Percentiles rank a stretch among this genome's conserved stretches.
These are phyloP conservation scores for Falco berigora DNA, from an alignment of 2,797 vertebrate genomes.

Conservation along the genomic window DNA sequence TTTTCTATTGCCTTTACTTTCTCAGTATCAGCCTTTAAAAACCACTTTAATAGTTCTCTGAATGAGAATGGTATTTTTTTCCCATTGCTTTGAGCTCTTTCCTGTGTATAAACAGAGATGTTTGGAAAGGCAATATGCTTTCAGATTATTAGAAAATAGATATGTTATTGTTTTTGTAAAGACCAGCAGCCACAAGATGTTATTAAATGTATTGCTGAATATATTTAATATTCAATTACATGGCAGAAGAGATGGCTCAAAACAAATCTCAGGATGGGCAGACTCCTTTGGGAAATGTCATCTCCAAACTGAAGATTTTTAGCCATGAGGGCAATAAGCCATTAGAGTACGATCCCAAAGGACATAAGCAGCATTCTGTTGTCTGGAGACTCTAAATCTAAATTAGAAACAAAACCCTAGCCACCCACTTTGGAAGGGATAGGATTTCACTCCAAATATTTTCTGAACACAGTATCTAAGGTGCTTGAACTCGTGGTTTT, in stretches of 20 bases:
- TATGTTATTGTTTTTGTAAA: conserved; percentile 14
- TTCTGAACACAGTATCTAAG: background rate
- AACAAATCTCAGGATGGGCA: background rate
- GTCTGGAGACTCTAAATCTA: background rate
- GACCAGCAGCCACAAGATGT: background rate
- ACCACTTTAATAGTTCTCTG: background rate
- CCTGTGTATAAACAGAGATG: background rate
- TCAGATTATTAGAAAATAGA: conserved; percentile 27
- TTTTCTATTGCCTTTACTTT: conserved; percentile 25
- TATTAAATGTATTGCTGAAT: conserved; percentile 31
- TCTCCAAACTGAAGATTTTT: background rate
- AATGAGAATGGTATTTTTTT: background rate
- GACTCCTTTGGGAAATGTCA: background rate
- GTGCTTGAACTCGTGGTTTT: background rate
- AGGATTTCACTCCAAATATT: background rate
- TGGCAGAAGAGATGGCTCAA: background rate
- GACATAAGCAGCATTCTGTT: background rate
- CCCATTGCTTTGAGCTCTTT: background rate
- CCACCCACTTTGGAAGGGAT: background rate
- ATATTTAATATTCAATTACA: conserved; percentile 19
- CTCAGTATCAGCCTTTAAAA: background rate
- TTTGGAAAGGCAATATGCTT: conserved; percentile 22
- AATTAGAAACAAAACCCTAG: background rate
- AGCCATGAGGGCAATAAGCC: background rate
- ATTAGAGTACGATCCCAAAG: background rate